phyloP scores from a whole-genome alignment of 2,113 vertebrate species.

The Anser cygnoides region DNA sequence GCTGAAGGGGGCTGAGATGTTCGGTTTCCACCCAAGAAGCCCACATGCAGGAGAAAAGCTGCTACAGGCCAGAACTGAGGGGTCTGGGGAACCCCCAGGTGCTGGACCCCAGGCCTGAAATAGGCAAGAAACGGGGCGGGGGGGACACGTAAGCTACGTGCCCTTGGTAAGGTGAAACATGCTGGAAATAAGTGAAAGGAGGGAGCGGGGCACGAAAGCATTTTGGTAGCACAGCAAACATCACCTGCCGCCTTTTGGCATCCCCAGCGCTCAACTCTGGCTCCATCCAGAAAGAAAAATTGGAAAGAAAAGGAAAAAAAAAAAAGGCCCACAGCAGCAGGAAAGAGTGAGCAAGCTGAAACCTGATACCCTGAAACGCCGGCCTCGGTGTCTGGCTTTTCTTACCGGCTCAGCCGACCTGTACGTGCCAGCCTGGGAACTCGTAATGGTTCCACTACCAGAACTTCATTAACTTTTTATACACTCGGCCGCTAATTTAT shows the following conservation, averaged over 20 bases:
- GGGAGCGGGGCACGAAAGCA: background rate
- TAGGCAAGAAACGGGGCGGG: background rate
- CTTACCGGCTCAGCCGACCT: slow-evolving; percentile 63
- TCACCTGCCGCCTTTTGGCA: slow-evolving; percentile 40
- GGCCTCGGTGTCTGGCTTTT: slow-evolving; percentile 52
- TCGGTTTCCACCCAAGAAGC: background rate
- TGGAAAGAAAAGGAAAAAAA: background rate
- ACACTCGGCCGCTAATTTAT: slow-evolving; percentile 73
- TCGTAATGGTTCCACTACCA: slow-evolving; percentile 67
- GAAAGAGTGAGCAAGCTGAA: slow-evolving; percentile 60
- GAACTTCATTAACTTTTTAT: slow-evolving; percentile 75
- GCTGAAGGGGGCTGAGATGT: background rate
- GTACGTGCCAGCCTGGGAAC: slow-evolving; percentile 63
- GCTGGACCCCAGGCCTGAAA: background rate
- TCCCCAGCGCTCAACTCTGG: background rate
- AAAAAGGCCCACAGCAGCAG: background rate
- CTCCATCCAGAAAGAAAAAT: slow-evolving; percentile 31
- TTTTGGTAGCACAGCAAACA: background rate
- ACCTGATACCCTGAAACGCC: slow-evolving; percentile 62
- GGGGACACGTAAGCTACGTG: background rate
- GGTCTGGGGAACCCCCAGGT: background rate
- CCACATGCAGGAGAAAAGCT: background rate
- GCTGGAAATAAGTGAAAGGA: background rate
- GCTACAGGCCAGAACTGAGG: background rate
- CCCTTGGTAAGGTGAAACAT: background rate